Evolutionary conservation across 2,888 invertebrate species (phyloP), one percentile per base, ranked within the genome.

Genomic region (Lamellibrachia satsuma): DNA sequence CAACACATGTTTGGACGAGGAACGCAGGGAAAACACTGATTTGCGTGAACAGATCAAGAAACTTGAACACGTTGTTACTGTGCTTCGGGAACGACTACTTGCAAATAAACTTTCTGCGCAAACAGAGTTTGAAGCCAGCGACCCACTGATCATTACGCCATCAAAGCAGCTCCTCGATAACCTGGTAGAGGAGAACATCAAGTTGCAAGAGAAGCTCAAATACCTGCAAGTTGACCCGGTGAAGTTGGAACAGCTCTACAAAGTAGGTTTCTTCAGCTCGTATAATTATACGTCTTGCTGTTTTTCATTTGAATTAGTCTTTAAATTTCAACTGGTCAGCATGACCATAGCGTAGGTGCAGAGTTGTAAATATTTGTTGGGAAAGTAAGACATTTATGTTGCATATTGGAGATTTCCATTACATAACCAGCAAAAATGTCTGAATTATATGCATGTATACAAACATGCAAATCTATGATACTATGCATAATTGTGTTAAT

Each of bases 171-270:
- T 75, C n/a, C 15, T 75, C 22, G 75, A 75, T 3, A 22, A 75
- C 22, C 75, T 75, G 75, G n/a, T 22, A 11, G 75, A 75, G 22
- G 75, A 75, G n/a, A 75, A 75, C 22, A 15, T 6, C 15, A 75
- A 75, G 75, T 22, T 75, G 75, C 75, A 75, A n/a, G n/a, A 75
- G 75, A 75, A 75, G n/a, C 75, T 75, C 3, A 6, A 75, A 75
- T 75, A 75, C 75, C 75, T 75, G 75, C 15, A 75, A 15, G 75
- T 75, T 6, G 75, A 75, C 75, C 75, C 75, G 0, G 22, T n/a
- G n/a, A 75, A 15, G 75, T 22, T 75, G 75, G 75, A 75, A 75
- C 75, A 75, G 75, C 75, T 75, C n/a, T 75, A 75, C 75, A 75
- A 75, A 75, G 75, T 75, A 75, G 75, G 75, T 75, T 39, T 75